Evolutionary conservation across 2,797 vertebrate species (phyloP).

Genomic region (Gobio occitaniae): DNA sequence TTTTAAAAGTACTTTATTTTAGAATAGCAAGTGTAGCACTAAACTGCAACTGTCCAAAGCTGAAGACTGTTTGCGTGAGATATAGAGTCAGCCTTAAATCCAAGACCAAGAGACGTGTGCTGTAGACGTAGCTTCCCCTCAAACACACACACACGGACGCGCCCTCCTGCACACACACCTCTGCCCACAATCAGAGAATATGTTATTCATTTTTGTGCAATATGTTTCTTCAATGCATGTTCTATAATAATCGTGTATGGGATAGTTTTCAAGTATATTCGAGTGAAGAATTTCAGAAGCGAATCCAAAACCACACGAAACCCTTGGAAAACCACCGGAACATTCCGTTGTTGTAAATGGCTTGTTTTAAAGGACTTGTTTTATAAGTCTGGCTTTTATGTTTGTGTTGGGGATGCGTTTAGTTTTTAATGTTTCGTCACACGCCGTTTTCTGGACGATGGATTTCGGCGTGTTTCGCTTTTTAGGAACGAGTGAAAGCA

Average conservation of each 20-base stretch:
- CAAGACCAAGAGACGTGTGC: constrained; percentile 72
- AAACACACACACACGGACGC: constrained; percentile 56
- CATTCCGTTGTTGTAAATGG: constrained; percentile 89
- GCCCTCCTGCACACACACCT: constrained; percentile 15
- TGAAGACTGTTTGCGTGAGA: constrained; percentile 89
- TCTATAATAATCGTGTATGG: constrained; percentile 87
- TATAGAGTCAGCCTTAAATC: constrained; percentile 92
- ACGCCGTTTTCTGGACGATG: constrained; percentile 30
- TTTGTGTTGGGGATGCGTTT: constrained; percentile 70
- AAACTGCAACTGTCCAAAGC: constrained; percentile 76
- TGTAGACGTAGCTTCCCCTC: constrained; percentile 66
- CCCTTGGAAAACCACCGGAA: constrained; percentile 78
- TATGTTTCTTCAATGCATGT: constrained; percentile 92
- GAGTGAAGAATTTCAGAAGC: constrained; percentile 58
- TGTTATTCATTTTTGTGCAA: constrained; percentile 91
- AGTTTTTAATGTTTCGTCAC: constrained; percentile 67
- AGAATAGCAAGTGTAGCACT: constrained; percentile 72
- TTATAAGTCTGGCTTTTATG: constrained; percentile 91
- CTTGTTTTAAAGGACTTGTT: constrained; percentile 96
- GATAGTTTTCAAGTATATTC: constrained; percentile 73
- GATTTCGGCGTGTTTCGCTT: constrained; percentile 21
- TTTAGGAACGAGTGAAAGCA: constrained; percentile 25
- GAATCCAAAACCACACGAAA: constrained; percentile 68
- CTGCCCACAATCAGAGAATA: constrained; percentile 71
- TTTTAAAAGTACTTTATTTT: constrained; percentile 48